A percentile compares a stretch with the other conserved stretches of the same genome.
phyloP scores from a whole-genome alignment of 2,888 invertebrate species.

The Drosophila tripunctata region DNA sequence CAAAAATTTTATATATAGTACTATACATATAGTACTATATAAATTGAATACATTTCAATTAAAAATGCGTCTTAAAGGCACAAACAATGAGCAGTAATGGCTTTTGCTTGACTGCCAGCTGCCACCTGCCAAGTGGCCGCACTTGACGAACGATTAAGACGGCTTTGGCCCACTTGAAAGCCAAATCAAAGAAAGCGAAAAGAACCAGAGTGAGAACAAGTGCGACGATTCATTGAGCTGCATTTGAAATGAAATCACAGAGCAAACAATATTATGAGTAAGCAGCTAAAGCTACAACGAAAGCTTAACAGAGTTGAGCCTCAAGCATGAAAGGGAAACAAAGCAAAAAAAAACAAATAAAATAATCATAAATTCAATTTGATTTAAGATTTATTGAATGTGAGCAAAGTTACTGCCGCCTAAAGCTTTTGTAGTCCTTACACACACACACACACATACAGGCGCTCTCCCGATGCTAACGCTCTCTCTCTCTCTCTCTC shows the following conservation, averaged over 20 bases:
- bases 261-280: slow-evolving; percentile 46
- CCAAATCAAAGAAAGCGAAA: too few relatives aligned
- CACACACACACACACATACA: not conserved
- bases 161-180: slow-evolving; percentile 29
- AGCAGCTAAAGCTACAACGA: slow-evolving; percentile 13
- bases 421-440: slow-evolving; percentile 44
- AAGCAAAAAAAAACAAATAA: slow-evolving; percentile 32
- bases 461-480: too few relatives aligned
- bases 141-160: slow-evolving; percentile 36
- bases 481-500: slow-evolving; percentile 2
- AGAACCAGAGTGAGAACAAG: too few relatives aligned
- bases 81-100: slow-evolving; percentile 7
- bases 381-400: slow-evolving; percentile 71
- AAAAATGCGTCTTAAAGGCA: slow-evolving; percentile 43
- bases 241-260: slow-evolving; percentile 54
- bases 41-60: slow-evolving; percentile 12
- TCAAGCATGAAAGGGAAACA: slow-evolving; percentile 9
- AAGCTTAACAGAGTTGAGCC: slow-evolving; percentile 22
- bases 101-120: slow-evolving; percentile 3
- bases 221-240: slow-evolving; percentile 44
- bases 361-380: slow-evolving; percentile 78
- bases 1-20: slow-evolving; percentile 24
- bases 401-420: slow-evolving; percentile 31
- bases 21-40: too few relatives aligned
- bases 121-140: slow-evolving; percentile 1